phyloP scores from a whole-genome alignment of 2,113 vertebrate species.

The Epinephelus moara region DNA sequence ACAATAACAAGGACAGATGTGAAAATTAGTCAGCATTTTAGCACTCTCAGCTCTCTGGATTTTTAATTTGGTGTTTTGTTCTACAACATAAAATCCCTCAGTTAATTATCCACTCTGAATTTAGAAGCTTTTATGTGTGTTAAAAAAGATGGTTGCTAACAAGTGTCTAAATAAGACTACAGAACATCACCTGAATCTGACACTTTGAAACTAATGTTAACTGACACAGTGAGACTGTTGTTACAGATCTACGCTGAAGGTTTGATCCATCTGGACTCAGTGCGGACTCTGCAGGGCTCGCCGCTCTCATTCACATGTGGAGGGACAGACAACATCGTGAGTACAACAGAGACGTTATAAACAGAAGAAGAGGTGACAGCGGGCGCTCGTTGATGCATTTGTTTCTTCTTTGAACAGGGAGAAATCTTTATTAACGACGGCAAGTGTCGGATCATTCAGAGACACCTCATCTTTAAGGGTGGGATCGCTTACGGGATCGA shows the following conservation, averaged over 20 bases:
- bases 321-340: constrained; percentile 83
- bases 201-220: too few relatives aligned
- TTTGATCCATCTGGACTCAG: constrained; percentile 73
- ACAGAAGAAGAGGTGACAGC: neutral
- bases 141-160: too few relatives aligned
- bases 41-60: too few relatives aligned
- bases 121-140: too few relatives aligned
- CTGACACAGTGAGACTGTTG: too few relatives aligned
- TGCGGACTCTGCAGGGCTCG: constrained; percentile 91
- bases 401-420: constrained; percentile 81
- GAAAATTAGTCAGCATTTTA: too few relatives aligned
- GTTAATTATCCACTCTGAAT: too few relatives aligned
- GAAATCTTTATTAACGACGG: constrained; percentile 88
- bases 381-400: neutral
- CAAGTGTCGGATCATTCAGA: constrained; percentile 88
- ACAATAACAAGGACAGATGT: too few relatives aligned
- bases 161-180: too few relatives aligned
- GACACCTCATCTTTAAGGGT: constrained; percentile 87
- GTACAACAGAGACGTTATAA: constrained; percentile 57
- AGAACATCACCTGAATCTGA: too few relatives aligned
- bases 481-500: constrained; percentile 92
- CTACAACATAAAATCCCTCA: too few relatives aligned
- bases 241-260: constrained; percentile 77
- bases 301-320: constrained; percentile 87
- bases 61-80: too few relatives aligned